Percentiles rank a stretch among this genome's conserved stretches.
These are phyloP conservation scores for Gasterosteus nipponicus DNA, from an alignment of 2,113 vertebrate species.

Conservation along the genomic window DNA sequence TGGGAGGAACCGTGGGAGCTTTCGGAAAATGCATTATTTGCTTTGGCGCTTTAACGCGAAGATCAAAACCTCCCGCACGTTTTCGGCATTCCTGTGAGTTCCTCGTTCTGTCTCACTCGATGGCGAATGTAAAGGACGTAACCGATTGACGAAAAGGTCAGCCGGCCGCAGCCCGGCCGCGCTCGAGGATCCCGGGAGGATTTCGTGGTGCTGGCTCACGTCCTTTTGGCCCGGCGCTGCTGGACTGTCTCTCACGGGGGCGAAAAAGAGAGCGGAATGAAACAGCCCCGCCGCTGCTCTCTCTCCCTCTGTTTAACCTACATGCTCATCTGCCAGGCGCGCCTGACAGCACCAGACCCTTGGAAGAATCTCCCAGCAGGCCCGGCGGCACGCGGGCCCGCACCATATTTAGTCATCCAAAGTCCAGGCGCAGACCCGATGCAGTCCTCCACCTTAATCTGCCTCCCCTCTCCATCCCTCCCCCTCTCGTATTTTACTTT, in stretches of 20 bases:
- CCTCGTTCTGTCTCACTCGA: too few species aligned
- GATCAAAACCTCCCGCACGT: too few species aligned
- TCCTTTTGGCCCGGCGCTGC: not conserved
- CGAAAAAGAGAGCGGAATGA: constrained; percentile 46
- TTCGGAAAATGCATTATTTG: not conserved
- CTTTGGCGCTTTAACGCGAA: not conserved
- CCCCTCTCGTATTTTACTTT: constrained; percentile 53
- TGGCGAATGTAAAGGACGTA: too few species aligned
- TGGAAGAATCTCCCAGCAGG: constrained; percentile 64
- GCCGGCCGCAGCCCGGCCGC: too few species aligned
- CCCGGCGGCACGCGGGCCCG: constrained; percentile 50
- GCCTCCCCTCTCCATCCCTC: constrained; percentile 44
- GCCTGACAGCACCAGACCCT: constrained; percentile 69
- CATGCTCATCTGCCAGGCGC: constrained; percentile 64
- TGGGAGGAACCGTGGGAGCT: not conserved
- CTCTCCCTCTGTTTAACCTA: constrained; percentile 71
- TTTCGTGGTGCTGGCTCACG: constrained; percentile 27
- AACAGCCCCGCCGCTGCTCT: constrained; percentile 64
- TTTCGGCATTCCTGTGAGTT: too few species aligned
- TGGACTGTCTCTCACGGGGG: constrained; percentile 7
- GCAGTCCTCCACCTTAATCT: constrained; percentile 60
- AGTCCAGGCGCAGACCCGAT: constrained; percentile 56
- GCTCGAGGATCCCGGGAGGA: constrained; percentile 11
- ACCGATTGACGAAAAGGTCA: too few species aligned
- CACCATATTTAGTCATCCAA: constrained; percentile 81